Evolutionary conservation across 1,140 invertebrate genomes (phyloP), one percentile per base, ranked within the genome.

Genomic region (Holcopasites calliopsidis): DNA sequence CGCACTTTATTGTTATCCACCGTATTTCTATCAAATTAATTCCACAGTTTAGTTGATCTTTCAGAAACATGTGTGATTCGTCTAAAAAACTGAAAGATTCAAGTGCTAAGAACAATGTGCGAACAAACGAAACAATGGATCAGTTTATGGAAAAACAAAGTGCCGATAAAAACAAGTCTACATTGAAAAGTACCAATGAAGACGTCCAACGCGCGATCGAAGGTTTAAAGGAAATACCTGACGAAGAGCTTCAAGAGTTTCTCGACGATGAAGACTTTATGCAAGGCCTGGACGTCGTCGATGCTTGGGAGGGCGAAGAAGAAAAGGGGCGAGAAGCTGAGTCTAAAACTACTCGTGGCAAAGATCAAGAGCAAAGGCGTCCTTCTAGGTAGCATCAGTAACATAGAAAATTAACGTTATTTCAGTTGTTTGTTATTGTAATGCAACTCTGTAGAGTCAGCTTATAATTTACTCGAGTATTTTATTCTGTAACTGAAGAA

Each of bases 221-320:
- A 28, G 81, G 82, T 23, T 60, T 83, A 7, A 80, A 68, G 40
- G 81, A 83, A 4, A 84, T 84, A 57, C 82, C 82, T 1, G 82
- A 84, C 38, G 89, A 91, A 55, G 88, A 91, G 23, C 79, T 89
- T 21, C 88, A 90, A 57, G 88, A 87, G 57, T 88, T 90, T 28
- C 62, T 91, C 0, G 86, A 89, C 7, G 89, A 91, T 49, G 89
- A 91, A 64, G 90, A 90, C 35, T 90, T 90, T 35, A 89, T 91
- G 76, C 66, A 88, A 54, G 88, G 86, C 55, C 77, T 92, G 23
- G 87, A 91, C 55, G 88, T 91, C 2, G 88, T 90, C 1, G 91
- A 92, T 55, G 81, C 89, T 0, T 91, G 90, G 90, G 89, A 91
- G 50, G 88, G 90, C 2, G 89, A 91, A 1, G 90, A 91, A 47